Base-by-base conservation (phyloP, 2,888 invertebrate species). In the Tuta absoluta region DNA sequence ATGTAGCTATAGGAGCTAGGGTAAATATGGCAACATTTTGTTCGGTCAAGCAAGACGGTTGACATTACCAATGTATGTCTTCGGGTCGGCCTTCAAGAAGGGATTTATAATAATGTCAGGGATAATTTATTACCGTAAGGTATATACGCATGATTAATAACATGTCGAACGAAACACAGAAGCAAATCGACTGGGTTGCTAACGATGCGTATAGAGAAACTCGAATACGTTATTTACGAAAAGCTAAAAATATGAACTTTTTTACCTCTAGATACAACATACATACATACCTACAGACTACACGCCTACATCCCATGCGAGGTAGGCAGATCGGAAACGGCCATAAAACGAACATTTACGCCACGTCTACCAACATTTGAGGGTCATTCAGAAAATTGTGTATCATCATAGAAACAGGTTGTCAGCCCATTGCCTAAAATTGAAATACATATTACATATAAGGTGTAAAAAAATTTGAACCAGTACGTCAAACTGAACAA, bases 121-220 rank as follows among this genome's bases (percentile, higher is more conserved):
- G 45, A 38, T 60, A 60, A 60, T 60, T 60, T 60, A 60, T 60
- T 41, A 45, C n/a, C n/a, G n/a, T n/a, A n/a, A n/a, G n/a, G 45
- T 38, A 2, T 38, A 45, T 21, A 45, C n/a, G 14, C 45, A 24
- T 28, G 60, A 60, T 60, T 28, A 60, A 60, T 60, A 60, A 60
- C 24, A 45, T n/a, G 38, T 14, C 12, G 4, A 59, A 23, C 59
- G 38, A 12, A 59, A 23, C 37, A 17, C 7, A 14, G 57, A 59
- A 59, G 19, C 19, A 59, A 59, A 38, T 58, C 19, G 58, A 38
- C 5, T n/a, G 12, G 19, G 14, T 8, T 28, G 45, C n/a, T 60
- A 60, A 45, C n/a, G 41, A 60, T 60, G 60, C 60, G 45, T 60
- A n/a, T 10, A 21, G 45, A 10, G 33, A 11, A 24, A 33, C 17